Evolutionary conservation across 2,113 vertebrate genomes (phyloP).

Genomic region (Cacatua alba): DNA sequence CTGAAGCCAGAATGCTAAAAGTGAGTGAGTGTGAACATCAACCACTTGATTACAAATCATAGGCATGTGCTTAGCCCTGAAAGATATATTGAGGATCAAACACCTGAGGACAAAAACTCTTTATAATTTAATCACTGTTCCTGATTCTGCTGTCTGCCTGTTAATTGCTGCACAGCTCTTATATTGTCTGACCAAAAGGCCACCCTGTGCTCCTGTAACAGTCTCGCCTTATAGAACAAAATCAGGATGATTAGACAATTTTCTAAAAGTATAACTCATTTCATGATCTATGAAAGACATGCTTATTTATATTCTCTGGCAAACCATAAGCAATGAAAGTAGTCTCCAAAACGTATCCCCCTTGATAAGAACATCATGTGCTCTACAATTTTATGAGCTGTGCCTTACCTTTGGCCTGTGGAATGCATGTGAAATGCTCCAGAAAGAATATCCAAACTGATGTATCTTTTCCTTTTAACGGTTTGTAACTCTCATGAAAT

Average conservation of each 20-base stretch:
- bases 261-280: background rate
- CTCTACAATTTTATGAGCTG: conserved; percentile 11
- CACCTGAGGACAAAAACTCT: conserved; percentile 5
- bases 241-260: background rate
- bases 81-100: conserved; percentile 26
- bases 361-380: conserved; percentile 19
- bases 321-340: background rate
- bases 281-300: background rate
- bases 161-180: background rate
- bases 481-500: conserved; percentile 53
- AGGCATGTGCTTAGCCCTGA: background rate
- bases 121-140: background rate
- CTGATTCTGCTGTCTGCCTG: background rate
- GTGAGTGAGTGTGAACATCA: background rate
- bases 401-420: conserved; percentile 22
- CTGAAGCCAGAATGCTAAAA: background rate
- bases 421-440: conserved; percentile 3
- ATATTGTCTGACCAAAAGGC: background rate
- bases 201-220: background rate
- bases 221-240: background rate
- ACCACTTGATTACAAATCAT: background rate
- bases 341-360: background rate
- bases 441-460: conserved; percentile 6
- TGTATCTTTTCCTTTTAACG: conserved; percentile 22
- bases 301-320: background rate